Conservation (phyloP, 2,113 vertebrate genomes). For the Raja brachyura region DNA sequence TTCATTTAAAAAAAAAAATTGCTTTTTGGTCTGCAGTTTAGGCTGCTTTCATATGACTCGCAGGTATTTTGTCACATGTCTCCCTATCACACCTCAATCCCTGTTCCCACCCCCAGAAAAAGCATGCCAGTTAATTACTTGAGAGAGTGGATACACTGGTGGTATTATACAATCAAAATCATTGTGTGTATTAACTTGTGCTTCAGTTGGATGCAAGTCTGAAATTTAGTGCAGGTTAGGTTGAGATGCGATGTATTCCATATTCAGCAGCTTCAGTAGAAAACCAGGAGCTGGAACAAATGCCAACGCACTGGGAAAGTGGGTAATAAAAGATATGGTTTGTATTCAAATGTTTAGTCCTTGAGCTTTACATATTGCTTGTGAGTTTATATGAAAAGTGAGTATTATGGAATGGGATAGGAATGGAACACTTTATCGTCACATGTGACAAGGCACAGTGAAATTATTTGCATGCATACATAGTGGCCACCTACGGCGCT, state of each 20-base stretch:
- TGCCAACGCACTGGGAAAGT: neutral
- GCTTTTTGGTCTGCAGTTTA: neutral
- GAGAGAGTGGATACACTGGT: neutral
- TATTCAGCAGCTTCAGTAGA: neutral
- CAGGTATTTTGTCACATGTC: too few species aligned
- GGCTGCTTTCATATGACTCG: neutral
- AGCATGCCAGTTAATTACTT: neutral
- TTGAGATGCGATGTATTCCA: neutral
- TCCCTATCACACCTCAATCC: neutral
- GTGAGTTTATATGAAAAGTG: neutral
- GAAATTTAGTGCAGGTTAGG: neutral
- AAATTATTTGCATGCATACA: too few species aligned
- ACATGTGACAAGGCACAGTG: too few species aligned
- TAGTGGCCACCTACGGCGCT: too few species aligned
- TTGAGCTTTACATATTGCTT: too few species aligned
- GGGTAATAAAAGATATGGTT: neutral
- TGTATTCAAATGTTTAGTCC: neutral
- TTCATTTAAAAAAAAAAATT: neutral
- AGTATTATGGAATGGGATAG: too few species aligned
- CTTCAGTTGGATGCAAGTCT: neutral
- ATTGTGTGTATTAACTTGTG: neutral
- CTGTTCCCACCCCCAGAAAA: neutral
- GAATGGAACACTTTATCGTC: too few species aligned
- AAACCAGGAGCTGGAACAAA: neutral
- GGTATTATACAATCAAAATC: neutral